Base-by-base conservation (phyloP, 2,797 vertebrate species). In the Hoplostethus mediterraneus region DNA sequence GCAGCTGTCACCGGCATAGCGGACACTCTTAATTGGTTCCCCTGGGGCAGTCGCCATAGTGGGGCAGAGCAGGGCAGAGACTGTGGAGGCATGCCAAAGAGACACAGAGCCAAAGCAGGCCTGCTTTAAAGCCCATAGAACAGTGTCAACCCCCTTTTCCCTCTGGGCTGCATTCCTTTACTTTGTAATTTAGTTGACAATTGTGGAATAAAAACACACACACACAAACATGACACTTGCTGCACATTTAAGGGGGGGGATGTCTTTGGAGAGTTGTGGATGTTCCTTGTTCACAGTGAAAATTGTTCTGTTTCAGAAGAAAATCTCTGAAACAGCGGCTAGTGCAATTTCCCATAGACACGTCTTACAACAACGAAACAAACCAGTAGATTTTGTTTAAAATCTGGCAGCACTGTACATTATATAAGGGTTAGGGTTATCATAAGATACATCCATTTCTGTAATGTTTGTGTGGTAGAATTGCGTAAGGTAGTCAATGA, bases 21-120 rank as follows among this genome's bases (percentile, higher is more conserved):
- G 79, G 90, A 73, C 90, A 14, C 60, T 87, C 76, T 78, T 92
- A 92, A 92, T 91, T 92, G 87, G 84, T 82, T 92, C 88, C 86
- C 88, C 52, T 30, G 84, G 77, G 90, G 77, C 71, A 1, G 52
- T 65, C 53, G 82, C 59, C 67, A 56, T 36, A 78, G 74, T 79
- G 64, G 56, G 83, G 76, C 63, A 69, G 83, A 84, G 72, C 68
- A 25, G 77, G 85, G 69, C 72, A 48, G 53, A 66, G 66, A 68
- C 47, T 68, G 68, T 59, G 38, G 67, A 82, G 81, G 73, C 73
- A 77, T 75, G 81, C 53, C 1, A 14, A 57, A 60, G 61, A 77
- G 63, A 86, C 56, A 33, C 67, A 42, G 53, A 67, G 38, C 40
- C 53, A 44, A 40, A 31, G 55, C 65, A 84, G 44, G 56, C 71